Base-by-base conservation (phyloP, 2,113 vertebrate genomes). In the Pterocles orientalis region DNA sequence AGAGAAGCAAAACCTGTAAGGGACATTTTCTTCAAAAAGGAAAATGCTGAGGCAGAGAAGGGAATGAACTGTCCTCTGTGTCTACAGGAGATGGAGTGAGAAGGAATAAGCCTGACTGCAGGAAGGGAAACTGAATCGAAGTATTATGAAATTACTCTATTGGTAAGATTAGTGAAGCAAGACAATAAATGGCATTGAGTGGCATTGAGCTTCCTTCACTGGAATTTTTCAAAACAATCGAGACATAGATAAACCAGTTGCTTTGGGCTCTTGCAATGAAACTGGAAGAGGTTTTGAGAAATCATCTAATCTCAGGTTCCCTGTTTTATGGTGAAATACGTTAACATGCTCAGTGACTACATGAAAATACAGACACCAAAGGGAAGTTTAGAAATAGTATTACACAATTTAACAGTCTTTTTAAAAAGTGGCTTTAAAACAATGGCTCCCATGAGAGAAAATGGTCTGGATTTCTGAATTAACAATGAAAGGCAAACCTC, bases 321-420 rank as follows among this genome's bases (percentile, higher is more conserved):
- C 7, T 70, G 23, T 34, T 90, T 76, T 56, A 47, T 89, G 79
- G 87, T 29, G 58, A 90, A 92, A 93, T 45, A 76, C 93, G 62
- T 29, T 11, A 82, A 78, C 33, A 54, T 28, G 29, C 56, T 77
- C 34, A 88, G 62, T 58, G 36, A 69, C 36, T 54, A n/a, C 25
- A 76, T 51, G 41, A 92, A 69, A 89, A 91, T 39, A 65, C 18
- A 82, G 65, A 82, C 25, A 90, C 68, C 71, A 53, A 43, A 64
- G 33, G 54, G 31, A 91, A 65, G 72, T 93, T 93, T 86, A 86
- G 82, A 92, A 90, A 91, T 65, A 70, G 34, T 75, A 81, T 93
- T 93, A 94, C 64, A 78, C 39, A 92, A 94, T 65, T 64, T 36
- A 81, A 50, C 14, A 4, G 4, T 39, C 47, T 86, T 68, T 83